A percentile compares a stretch with the other conserved stretches of the same genome.
These are phyloP conservation scores for Penaeus indicus DNA, from an alignment of 1,140 invertebrate species.

Conservation along the genomic window DNA sequence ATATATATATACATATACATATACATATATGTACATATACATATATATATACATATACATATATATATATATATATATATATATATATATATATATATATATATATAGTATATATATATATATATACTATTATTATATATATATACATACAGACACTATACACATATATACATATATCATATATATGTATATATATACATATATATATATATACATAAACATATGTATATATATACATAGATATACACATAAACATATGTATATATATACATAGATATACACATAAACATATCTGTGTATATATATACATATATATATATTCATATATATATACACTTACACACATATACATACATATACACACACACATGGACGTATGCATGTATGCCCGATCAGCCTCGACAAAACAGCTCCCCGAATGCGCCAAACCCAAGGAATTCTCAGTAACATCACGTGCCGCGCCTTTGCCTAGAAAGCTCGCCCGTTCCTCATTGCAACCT, in stretches of 20 bases:
- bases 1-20: no score
- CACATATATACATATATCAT: background rate
- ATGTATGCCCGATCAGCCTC: no score
- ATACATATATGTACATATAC: no score
- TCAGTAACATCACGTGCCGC: no score
- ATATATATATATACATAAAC: background rate
- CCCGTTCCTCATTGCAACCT: no score
- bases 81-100: no score
- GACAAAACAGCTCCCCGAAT: no score
- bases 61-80: no score
- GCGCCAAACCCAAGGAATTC: no score
- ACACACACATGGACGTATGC: no score
- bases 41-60: no score
- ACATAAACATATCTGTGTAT: background rate
- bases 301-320: background rate
- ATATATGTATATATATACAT: background rate
- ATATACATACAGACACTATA: background rate
- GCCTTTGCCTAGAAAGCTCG: no score
- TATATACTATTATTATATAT: background rate
- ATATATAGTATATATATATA: background rate
- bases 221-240: background rate
- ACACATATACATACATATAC: background rate
- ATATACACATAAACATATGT: background rate
- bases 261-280: background rate
- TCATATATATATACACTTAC: background rate